These are phyloP conservation scores for Lasioglossum marginatum DNA, from an alignment of 2,888 invertebrate species.

Conservation along the genomic window DNA sequence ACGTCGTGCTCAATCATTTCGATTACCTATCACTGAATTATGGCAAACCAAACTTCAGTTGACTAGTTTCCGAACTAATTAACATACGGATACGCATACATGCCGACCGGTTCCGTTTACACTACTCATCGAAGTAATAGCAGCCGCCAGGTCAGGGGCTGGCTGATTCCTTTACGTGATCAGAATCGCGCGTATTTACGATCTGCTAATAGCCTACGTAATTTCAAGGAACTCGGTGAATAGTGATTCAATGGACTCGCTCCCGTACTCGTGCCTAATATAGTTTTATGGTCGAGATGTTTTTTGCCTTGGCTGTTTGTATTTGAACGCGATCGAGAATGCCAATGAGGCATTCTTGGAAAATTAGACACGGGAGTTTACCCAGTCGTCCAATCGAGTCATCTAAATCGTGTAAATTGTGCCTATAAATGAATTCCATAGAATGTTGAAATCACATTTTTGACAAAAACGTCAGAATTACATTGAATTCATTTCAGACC, in stretches of 20 bases:
- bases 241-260: neutral
- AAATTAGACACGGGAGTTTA: neutral
- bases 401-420: too few relatives aligned
- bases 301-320: neutral
- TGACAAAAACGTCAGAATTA: too few relatives aligned
- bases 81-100: slow-evolving; percentile 43
- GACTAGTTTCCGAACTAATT: slow-evolving; percentile 50
- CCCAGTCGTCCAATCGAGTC: too few relatives aligned
- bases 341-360: neutral
- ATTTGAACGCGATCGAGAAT: neutral
- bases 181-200: slow-evolving; percentile 37
- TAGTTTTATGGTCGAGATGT: neutral
- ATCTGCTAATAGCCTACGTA: slow-evolving; percentile 22
- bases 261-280: neutral
- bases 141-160: slow-evolving; percentile 9
- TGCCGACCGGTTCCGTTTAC: slow-evolving; percentile 26
- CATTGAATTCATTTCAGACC: too few relatives aligned
- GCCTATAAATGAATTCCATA: too few relatives aligned
- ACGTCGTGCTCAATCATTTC: slow-evolving; percentile 30
- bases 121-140: slow-evolving; percentile 43
- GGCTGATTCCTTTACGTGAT: neutral
- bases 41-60: slow-evolving; percentile 21
- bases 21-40: slow-evolving; percentile 28
- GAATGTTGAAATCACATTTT: too few relatives aligned
- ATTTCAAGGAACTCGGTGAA: neutral